These are phyloP conservation scores for Sminthurinus aureus DNA, from an alignment of 2,888 invertebrate species.

Conservation along the genomic window DNA sequence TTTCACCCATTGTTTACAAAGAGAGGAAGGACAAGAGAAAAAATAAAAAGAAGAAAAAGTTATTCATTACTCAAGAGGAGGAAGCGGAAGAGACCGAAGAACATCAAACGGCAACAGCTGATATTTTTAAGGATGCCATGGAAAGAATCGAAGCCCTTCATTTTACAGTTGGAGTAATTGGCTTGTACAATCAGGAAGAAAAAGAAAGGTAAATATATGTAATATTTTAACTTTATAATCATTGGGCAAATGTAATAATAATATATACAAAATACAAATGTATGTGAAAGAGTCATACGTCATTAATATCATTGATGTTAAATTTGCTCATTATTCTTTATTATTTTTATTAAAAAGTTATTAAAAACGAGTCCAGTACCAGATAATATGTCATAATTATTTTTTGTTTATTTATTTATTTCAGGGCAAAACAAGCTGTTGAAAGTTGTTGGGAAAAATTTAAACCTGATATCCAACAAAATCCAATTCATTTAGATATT, in stretches of 20 bases:
- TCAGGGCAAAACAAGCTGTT: conserved; percentile 43
- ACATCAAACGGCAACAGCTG: background rate
- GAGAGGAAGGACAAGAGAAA: background rate
- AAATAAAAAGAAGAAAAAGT: background rate
- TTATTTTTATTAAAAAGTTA: too few relatives aligned
- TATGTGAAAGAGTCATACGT: too few relatives aligned
- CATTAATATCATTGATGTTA: too few relatives aligned
- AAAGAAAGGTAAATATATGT: conserved; percentile 38
- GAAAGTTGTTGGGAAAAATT: conserved; percentile 39
- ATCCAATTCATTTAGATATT: conserved; percentile 47
- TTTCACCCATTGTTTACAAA: conserved; percentile 5
- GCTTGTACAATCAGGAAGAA: conserved; percentile 41
- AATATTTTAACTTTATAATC: background rate
- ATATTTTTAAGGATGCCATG: conserved; percentile 51
- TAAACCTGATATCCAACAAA: conserved; percentile 36
- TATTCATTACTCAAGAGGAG: too few relatives aligned
- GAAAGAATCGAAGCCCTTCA: conserved; percentile 47
- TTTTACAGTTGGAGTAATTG: conserved; percentile 51
- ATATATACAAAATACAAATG: too few relatives aligned
- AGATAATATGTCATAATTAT: background rate
- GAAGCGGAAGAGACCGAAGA: background rate
- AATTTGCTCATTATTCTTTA: too few relatives aligned
- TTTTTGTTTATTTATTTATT: conserved; percentile 15
- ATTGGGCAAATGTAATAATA: background rate
- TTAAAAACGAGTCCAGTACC: too few relatives aligned